A percentile compares a stretch with the other conserved stretches of the same genome.
Conservation (phyloP, 2,888 invertebrate species). For the Plusia festucae region DNA sequence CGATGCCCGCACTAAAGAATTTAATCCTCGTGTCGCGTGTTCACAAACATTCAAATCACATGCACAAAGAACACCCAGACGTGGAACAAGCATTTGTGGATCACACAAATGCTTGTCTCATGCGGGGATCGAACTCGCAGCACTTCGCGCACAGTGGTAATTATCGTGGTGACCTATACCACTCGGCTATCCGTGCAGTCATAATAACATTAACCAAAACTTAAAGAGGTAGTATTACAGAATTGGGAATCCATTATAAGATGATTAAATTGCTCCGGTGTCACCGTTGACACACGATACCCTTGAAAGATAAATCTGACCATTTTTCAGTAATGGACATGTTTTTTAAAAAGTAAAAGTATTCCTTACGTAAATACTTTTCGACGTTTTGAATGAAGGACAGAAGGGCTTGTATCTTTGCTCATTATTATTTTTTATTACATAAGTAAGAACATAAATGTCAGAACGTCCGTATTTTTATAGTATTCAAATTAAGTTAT, state of each 20-base stretch:
- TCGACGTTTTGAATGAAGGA: neutral
- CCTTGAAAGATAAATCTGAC: neutral
- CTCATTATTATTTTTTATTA: neutral
- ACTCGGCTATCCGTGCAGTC: too few species aligned
- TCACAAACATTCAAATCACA: too few species aligned
- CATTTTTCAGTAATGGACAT: conserved; percentile 5
- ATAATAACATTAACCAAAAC: neutral
- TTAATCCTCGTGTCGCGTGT: too few species aligned
- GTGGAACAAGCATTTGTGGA: too few species aligned
- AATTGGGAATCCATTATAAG: neutral
- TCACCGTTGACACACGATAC: neutral
- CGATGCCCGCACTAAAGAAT: too few species aligned
- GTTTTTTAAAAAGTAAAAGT: conserved; percentile 1
- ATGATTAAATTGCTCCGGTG: neutral
- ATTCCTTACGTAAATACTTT: neutral
- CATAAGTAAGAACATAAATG: neutral
- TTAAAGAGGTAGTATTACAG: neutral
- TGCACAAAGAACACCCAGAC: too few species aligned
- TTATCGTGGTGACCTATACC: too few species aligned
- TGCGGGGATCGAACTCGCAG: too few species aligned
- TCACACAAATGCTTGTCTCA: too few species aligned
- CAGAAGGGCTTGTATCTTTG: neutral
- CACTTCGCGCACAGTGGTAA: too few species aligned
- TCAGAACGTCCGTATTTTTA: conserved; percentile 1
- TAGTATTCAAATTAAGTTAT: conserved; percentile 4